A percentile compares a stretch with the other conserved stretches of the same genome.
Evolutionary conservation across 2,113 vertebrate genomes (phyloP).

Genomic region (Pteruthius melanotis): DNA sequence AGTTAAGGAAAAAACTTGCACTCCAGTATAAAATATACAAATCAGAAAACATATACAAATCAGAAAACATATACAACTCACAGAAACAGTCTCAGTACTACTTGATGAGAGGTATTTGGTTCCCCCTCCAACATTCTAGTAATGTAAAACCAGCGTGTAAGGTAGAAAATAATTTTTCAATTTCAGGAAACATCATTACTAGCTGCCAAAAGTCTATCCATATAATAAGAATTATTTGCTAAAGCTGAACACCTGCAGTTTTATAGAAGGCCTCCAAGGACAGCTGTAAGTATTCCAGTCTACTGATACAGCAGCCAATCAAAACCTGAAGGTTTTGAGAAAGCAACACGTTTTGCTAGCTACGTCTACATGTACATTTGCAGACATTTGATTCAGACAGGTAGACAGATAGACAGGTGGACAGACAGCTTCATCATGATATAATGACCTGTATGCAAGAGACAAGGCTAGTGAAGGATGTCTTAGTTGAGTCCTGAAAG

Average conservation of each 20-base stretch:
- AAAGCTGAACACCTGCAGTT: conserved; percentile 83
- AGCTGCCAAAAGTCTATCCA: conserved; percentile 78
- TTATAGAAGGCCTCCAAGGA: conserved; percentile 78
- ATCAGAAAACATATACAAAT: conserved; percentile 75
- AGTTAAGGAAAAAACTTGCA: conserved; percentile 63
- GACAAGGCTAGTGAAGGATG: background rate
- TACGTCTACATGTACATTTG: background rate
- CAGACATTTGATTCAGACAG: background rate
- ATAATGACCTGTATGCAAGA: background rate
- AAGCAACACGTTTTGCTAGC: conserved; percentile 38
- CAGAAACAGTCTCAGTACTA: conserved; percentile 69
- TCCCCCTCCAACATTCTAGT: conserved; percentile 71
- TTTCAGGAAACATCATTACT: conserved; percentile 81
- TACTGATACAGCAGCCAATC: conserved; percentile 79
- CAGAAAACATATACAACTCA: conserved; percentile 76
- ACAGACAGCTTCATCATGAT: background rate
- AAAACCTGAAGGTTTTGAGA: conserved; percentile 54
- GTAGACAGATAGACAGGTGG: background rate
- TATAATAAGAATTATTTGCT: conserved; percentile 81
- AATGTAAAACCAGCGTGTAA: conserved; percentile 78
- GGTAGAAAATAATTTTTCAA: conserved; percentile 82
- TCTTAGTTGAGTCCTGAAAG: background rate
- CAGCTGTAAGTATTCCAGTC: conserved; percentile 67
- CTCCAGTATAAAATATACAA: conserved; percentile 72
- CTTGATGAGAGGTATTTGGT: conserved; percentile 70